phyloP scores from a whole-genome alignment of 2,888 invertebrate genomes.

The Drosophila paranaensis region DNA sequence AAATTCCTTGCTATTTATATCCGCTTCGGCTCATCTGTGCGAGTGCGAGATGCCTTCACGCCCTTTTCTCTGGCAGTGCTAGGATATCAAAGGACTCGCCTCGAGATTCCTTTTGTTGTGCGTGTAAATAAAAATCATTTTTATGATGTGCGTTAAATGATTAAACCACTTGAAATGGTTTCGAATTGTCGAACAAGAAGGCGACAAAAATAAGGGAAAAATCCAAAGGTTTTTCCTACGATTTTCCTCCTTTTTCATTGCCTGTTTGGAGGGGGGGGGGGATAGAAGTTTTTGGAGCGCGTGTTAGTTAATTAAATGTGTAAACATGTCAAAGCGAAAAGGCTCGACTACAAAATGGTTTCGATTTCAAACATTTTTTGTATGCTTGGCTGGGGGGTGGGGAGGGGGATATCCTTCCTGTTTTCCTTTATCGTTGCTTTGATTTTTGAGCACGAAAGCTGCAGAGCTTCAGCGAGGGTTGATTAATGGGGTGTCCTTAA shows the following conservation, averaged over 20 bases:
- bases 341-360: constrained; percentile 58
- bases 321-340: constrained; percentile 70
- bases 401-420: not conserved
- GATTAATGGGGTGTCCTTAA: not conserved
- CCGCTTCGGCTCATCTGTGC: constrained; percentile 25
- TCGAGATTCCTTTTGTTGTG: constrained; percentile 51
- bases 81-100: constrained; percentile 66
- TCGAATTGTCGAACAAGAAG: constrained; percentile 69
- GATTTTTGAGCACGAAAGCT: constrained; percentile 51
- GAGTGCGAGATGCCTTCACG: constrained; percentile 5
- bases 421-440: constrained; percentile 47
- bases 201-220: constrained; percentile 7
- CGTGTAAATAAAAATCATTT: constrained; percentile 78
- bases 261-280: constrained; percentile 18
- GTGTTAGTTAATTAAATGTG: constrained; percentile 81
- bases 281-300: constrained; percentile 67
- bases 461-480: constrained; percentile 15
- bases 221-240: constrained; percentile 11
- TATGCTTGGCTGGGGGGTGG: not conserved
- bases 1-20: not conserved
- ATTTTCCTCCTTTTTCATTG: constrained; percentile 34
- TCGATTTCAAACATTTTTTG: constrained; percentile 38
- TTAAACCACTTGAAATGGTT: constrained; percentile 81
- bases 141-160: constrained; percentile 82
- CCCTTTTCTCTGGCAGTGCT: constrained; percentile 15